A percentile compares a stretch with the other conserved stretches of the same genome.
These are phyloP conservation scores for Nephila pilipes DNA, from an alignment of 1,140 invertebrate species.

Conservation along the genomic window DNA sequence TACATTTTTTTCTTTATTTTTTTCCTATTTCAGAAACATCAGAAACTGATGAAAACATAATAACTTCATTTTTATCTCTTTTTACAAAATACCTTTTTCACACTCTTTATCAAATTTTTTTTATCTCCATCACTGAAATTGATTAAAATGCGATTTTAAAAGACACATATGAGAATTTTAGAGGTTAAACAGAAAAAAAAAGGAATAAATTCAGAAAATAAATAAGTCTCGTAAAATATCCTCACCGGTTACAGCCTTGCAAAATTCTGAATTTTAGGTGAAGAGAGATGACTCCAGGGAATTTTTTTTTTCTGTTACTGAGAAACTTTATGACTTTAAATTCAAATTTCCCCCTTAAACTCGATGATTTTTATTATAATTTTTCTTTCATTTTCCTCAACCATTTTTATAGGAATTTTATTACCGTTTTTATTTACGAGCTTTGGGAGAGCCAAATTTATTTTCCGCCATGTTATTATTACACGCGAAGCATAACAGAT, in stretches of 20 bases:
- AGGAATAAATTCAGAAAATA: neutral
- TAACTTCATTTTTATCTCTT: too few relatives aligned
- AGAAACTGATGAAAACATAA: too few relatives aligned
- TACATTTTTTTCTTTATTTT: too few relatives aligned
- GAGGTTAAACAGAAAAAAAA: neutral
- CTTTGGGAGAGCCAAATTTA: neutral
- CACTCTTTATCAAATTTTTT: too few relatives aligned
- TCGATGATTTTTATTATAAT: constrained; percentile 45
- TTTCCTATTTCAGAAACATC: too few relatives aligned
- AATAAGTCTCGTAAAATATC: constrained; percentile 45
- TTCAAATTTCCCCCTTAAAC: constrained; percentile 52
- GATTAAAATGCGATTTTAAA: constrained; percentile 14
- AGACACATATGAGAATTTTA: neutral
- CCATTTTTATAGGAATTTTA: constrained; percentile 45
- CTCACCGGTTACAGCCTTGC: neutral
- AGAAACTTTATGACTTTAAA: constrained; percentile 50
- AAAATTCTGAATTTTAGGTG: neutral
- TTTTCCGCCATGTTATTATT: constrained; percentile 13
- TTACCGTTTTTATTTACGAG: constrained; percentile 26
- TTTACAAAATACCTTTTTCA: too few relatives aligned
- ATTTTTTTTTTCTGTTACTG: neutral
- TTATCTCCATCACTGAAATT: neutral
- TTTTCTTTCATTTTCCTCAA: neutral
- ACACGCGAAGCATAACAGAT: constrained; percentile 31
- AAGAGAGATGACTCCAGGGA: neutral